Evolutionary conservation across 1,140 invertebrate species (phyloP), one percentile per base, ranked within the genome.

Genomic region (Lasioglossum albipes): DNA sequence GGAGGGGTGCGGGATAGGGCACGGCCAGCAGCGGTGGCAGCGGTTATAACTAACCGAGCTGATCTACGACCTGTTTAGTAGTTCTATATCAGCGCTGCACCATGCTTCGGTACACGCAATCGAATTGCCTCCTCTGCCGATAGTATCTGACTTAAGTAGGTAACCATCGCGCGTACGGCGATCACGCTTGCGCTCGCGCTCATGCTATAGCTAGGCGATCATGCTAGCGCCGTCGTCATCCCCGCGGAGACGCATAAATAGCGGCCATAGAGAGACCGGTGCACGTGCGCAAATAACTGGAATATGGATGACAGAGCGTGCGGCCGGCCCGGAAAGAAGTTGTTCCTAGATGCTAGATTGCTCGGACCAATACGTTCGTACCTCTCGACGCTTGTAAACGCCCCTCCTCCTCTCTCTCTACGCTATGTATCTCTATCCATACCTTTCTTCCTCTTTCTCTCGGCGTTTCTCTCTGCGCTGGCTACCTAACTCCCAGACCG

Each of bases 31-130:
- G 82, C 76, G 80, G 83, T 77, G 52, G 73, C 75, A 54, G 52
- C 52, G 52, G 84, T 89, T 89, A 90, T 91, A 92, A 92, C 91
- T 92, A 93, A 93, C 92, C 89, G 42, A 64, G 78, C 89, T 93
- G 92, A 93, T 93, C 89, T 93, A 93, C 91, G 91, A 91, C 90
- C 92, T 93, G 93, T 93, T 93, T 93, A 93, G 91, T 92, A 91
- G 91, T 93, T 93, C 91, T 93, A 93, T 92, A 93, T 93, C 92
- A 93, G 91, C 90, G 89, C 84, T 84, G 83, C 83, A 86, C 84
- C 82, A 83, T 91, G 86, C 84, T 89, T 89, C 87, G 90, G 91
- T 91, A 91, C 87, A 83, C 86, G 76, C 87, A 65, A 83, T 85
- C 87, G 87, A 87, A 88, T 86, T 84, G 81, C 83, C 81, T 87